These are phyloP conservation scores for Haemorhous mexicanus DNA, from an alignment of 2,113 vertebrate species.

Conservation along the genomic window DNA sequence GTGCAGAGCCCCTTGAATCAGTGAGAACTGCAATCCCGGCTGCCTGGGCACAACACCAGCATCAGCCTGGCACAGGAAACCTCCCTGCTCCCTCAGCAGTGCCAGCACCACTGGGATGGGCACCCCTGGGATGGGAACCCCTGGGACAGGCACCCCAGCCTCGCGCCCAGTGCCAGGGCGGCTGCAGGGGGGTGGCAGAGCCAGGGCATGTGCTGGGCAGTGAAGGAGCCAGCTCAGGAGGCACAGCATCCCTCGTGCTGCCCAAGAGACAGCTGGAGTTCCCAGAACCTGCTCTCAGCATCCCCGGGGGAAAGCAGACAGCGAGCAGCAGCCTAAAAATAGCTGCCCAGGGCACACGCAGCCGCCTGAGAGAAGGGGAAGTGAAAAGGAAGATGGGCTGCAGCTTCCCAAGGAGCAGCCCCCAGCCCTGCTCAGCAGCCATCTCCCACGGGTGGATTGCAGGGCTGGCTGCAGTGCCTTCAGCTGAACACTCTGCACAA, in stretches of 20 bases:
- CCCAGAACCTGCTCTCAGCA: conserved; percentile 52
- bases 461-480: not conserved
- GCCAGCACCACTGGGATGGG: not conserved
- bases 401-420: conserved; percentile 26
- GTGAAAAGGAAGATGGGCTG: conserved; percentile 19
- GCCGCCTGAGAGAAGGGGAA: conserved; percentile 12
- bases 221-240: not conserved
- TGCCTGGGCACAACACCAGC: not conserved
- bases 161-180: fast-evolving
- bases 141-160: not conserved
- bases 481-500: fast-evolving
- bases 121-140: not conserved
- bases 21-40: fast-evolving
- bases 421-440: not conserved
- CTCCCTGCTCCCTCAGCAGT: not conserved
- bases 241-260: not conserved
- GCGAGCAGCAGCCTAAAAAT: conserved; percentile 1
- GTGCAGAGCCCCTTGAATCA: not conserved
- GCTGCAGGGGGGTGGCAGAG: not conserved
- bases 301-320: conserved; percentile 34
- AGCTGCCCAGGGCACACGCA: not conserved
- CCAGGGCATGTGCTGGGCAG: not conserved
- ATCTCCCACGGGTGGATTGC: fast-evolving
- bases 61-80: not conserved
- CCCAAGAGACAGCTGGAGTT: conserved; percentile 25